Conservation (phyloP, 2,888 invertebrate genomes). For the Alentia gelatinosa region DNA sequence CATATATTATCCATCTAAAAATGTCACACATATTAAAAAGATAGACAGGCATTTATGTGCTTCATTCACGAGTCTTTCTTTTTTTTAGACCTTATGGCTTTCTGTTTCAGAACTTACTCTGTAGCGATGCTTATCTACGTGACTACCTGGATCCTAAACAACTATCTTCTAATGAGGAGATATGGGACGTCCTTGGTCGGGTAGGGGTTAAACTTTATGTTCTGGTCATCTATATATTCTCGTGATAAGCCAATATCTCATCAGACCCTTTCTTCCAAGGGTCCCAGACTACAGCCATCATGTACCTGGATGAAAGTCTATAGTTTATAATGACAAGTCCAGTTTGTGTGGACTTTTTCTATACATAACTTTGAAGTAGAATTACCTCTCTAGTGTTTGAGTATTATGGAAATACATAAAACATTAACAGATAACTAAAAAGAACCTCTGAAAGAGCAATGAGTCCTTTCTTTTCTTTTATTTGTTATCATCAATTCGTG, state of each 20-base stretch:
- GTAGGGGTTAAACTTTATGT: not conserved
- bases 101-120: not conserved
- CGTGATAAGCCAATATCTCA: not conserved
- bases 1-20: not conserved
- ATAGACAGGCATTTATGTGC: not conserved
- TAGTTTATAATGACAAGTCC: not conserved
- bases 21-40: not conserved
- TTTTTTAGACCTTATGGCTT: not conserved
- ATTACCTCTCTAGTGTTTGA: too few relatives aligned
- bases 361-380: not conserved
- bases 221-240: not conserved
- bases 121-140: not conserved
- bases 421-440: too few relatives aligned
- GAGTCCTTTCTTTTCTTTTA: too few relatives aligned
- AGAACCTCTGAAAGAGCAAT: too few relatives aligned
- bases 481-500: too few relatives aligned
- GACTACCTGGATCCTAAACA: conserved; percentile 6
- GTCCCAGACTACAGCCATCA: not conserved
- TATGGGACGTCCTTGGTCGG: not conserved
- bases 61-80: not conserved
- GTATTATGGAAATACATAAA: too few relatives aligned
- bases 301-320: not conserved
- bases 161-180: not conserved
- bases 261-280: not conserved
- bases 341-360: not conserved